Evolutionary conservation across 1,140 invertebrate species (phyloP).

Genomic region (Hypothenemus hampei): DNA sequence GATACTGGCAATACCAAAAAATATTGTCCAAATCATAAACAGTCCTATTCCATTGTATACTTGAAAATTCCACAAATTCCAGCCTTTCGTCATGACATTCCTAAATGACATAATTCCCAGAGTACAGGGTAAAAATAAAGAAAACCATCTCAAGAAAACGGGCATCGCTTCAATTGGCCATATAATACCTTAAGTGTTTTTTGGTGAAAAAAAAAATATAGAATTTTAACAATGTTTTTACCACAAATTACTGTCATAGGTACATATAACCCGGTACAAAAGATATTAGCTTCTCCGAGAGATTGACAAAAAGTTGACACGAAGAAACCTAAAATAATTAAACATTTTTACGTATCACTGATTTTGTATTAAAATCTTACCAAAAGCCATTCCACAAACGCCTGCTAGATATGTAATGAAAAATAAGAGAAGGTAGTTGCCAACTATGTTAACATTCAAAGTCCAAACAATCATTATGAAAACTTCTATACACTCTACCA

Average conservation of each 20-base stretch:
- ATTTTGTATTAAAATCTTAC: slow-evolving; percentile 27
- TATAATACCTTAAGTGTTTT: slow-evolving; percentile 63
- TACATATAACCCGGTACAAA: slow-evolving; percentile 80
- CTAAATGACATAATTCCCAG: slow-evolving; percentile 59
- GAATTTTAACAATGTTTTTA: too few relatives aligned
- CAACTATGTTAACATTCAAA: slow-evolving; percentile 46
- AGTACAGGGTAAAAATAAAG: slow-evolving; percentile 60
- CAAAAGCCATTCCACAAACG: slow-evolving; percentile 52
- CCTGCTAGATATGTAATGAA: slow-evolving; percentile 44
- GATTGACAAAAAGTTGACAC: slow-evolving; percentile 72
- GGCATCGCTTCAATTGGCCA: slow-evolving; percentile 84
- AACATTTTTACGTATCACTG: not conserved
- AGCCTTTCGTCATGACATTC: slow-evolving; percentile 50
- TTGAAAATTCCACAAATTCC: slow-evolving; percentile 26
- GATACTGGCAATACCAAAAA: slow-evolving; percentile 31
- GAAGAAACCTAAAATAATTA: slow-evolving; percentile 62
- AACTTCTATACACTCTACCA: slow-evolving; percentile 52
- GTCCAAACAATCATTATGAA: slow-evolving; percentile 50
- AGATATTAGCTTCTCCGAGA: slow-evolving; percentile 75
- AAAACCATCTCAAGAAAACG: slow-evolving; percentile 51
- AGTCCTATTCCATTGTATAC: slow-evolving; percentile 34
- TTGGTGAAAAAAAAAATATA: too few relatives aligned
- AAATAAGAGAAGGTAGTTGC: slow-evolving; percentile 42
- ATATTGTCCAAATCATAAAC: slow-evolving; percentile 31
- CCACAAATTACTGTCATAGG: slow-evolving; percentile 79